Conservation (phyloP, 2,888 invertebrate species). For the Apoda limacodes region DNA sequence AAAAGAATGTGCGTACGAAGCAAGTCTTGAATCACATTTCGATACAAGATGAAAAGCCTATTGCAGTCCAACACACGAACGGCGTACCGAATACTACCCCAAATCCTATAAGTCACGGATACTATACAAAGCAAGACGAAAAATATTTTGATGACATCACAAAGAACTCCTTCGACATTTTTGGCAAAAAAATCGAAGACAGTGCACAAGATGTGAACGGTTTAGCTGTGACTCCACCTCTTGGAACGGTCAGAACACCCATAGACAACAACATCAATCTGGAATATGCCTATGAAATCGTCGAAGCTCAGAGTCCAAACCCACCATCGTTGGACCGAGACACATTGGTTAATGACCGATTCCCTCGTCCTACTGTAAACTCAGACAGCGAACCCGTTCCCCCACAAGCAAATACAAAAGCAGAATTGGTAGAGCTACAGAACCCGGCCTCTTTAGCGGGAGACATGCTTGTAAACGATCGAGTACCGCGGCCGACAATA, state of each 20-base stretch:
- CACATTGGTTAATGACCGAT: slow-evolving; percentile 77
- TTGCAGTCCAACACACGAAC: slow-evolving; percentile 32
- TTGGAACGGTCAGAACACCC: slow-evolving; percentile 57
- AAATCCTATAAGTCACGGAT: slow-evolving; percentile 69
- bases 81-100: slow-evolving; percentile 60
- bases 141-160: slow-evolving; percentile 78
- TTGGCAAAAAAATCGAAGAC: slow-evolving; percentile 75
- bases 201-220: slow-evolving; percentile 58
- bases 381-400: slow-evolving; percentile 73
- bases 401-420: slow-evolving; percentile 34
- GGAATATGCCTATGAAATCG: slow-evolving; percentile 62
- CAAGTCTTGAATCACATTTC: slow-evolving; percentile 44
- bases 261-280: slow-evolving; percentile 65
- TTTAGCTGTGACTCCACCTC: slow-evolving; percentile 53
- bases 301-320: slow-evolving; percentile 42
- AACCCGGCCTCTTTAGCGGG: slow-evolving; percentile 64
- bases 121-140: slow-evolving; percentile 76
- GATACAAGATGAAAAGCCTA: slow-evolving; percentile 45
- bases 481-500: slow-evolving; percentile 73
- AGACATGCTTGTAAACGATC: slow-evolving; percentile 80
- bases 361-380: slow-evolving; percentile 75
- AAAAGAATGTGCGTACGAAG: slow-evolving; percentile 38
- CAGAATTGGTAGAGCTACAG: slow-evolving; percentile 36
- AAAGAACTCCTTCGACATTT: slow-evolving; percentile 79
- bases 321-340: slow-evolving; percentile 72